Evolutionary conservation across 2,113 vertebrate genomes (phyloP), one percentile per base, ranked within the genome.

Genomic region (Nicator chloris): DNA sequence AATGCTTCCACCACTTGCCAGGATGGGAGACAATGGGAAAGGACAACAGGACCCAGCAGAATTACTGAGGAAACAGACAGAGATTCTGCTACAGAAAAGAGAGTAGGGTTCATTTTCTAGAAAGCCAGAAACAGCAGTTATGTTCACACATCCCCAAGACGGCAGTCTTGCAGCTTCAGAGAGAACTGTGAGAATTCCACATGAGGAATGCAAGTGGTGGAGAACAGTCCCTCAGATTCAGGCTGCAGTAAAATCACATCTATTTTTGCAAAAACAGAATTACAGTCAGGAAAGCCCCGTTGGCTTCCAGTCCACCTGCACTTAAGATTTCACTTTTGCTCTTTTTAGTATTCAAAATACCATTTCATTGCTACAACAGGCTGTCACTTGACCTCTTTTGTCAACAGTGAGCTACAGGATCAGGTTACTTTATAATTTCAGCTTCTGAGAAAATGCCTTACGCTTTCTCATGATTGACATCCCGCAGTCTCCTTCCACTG

Each of bases 391-490:
- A 79, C 10, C 44, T 79, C 24, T 86, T 69, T 16, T 49, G 30
- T 54, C 64, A 54, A 37, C 5, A 50, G 61, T 11, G 9, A 83
- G 3, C 51, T 54, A 49, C 23, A 44, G 0, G 5, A 53, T 23
- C 12, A 18, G 28, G 50, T 47, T 73, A 21, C 40, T 71, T 64
- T 35, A 14, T 10, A 30, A 51, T 31, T 51, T 28, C 26, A 72
- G 65, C 35, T 75, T 20, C 13, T 59, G 82, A 86, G 24, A 70
- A 84, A 80, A 60, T 8, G 31, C 66, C 98, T 98, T 96, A 99
- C 99, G 99, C 99, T 97, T 99, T 99, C 94, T 99, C 99, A 1
- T 99, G 99, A 88, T 99, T 99, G 92, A 99, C 99, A 57, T 99
- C 99, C 54, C 99, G 93, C 14, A 99, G 98, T 17, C 99, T 98